A percentile compares a stretch with the other conserved stretches of the same genome.
Conservation (phyloP, 2,888 invertebrate species). For the Ophraella communa region DNA sequence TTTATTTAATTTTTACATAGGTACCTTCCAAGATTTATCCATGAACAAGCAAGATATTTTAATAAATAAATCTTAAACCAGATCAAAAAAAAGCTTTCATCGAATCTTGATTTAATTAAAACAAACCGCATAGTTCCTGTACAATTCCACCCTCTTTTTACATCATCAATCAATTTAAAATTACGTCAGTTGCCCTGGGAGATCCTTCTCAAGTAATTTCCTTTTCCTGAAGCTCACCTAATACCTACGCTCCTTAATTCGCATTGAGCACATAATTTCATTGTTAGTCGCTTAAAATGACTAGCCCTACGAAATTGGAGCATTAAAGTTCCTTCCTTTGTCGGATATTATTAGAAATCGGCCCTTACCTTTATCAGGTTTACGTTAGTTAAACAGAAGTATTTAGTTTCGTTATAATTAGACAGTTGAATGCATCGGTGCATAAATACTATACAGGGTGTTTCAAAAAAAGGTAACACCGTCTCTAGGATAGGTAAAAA, state of each 20-base stretch:
- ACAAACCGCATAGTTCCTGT: not conserved
- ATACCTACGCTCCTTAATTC: constrained; percentile 1
- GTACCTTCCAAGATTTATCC: too few species aligned
- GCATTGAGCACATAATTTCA: constrained; percentile 7
- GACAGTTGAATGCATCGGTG: not conserved
- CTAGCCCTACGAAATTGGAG: not conserved
- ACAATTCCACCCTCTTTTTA: not conserved
- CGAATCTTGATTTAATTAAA: not conserved
- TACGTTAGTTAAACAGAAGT: not conserved
- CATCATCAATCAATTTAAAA: constrained; percentile 10
- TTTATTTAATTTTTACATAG: too few species aligned
- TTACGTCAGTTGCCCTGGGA: not conserved
- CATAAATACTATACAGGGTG: not conserved
- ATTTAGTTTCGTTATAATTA: constrained; percentile 2
- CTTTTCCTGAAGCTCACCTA: not conserved
- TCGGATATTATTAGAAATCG: not conserved
- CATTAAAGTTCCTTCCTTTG: not conserved
- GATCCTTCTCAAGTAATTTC: not conserved
- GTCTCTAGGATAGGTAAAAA: too few species aligned
- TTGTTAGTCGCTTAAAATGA: not conserved
- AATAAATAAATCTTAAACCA: too few species aligned
- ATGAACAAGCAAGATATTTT: too few species aligned
- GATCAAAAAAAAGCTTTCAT: not conserved
- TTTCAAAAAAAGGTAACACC: not conserved
- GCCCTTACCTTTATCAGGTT: not conserved